Evolutionary conservation across 2,113 vertebrate genomes (phyloP).

Genomic region (Microcebus lehilahytsara): DNA sequence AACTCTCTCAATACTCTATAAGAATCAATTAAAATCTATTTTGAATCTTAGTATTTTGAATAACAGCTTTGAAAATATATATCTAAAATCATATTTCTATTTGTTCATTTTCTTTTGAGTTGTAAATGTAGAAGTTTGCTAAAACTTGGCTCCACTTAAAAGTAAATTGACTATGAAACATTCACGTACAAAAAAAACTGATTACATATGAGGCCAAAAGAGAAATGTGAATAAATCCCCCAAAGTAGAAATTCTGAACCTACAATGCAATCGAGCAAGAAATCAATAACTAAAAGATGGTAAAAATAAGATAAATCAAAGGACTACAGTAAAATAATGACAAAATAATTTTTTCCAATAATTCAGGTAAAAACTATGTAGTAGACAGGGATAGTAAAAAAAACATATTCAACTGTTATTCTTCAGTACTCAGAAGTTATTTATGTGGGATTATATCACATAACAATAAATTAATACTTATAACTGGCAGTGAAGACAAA

Average conservation of each 20-base stretch:
- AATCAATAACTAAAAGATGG: not conserved
- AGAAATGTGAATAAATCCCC: not conserved
- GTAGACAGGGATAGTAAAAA: not conserved
- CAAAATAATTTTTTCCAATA: not conserved
- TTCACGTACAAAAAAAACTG: not conserved
- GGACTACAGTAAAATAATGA: not conserved
- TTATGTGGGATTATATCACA: not conserved
- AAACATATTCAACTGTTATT: not conserved
- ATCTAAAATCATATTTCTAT: not conserved
- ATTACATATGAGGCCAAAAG: not conserved
- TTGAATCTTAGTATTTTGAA: not conserved
- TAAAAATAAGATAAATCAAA: not conserved
- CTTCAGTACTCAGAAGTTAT: not conserved
- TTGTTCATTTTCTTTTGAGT: constrained; percentile 2
- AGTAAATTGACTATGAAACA: not conserved
- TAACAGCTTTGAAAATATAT: not conserved
- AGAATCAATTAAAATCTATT: not conserved
- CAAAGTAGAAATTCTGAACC: not conserved
- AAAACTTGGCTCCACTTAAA: not conserved
- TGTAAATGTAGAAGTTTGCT: not conserved
- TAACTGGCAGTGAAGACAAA: not conserved
- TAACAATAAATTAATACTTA: not conserved
- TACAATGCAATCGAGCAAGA: not conserved
- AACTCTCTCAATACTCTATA: not conserved
- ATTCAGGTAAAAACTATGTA: not conserved